Evolutionary conservation across 2,797 vertebrate species (phyloP), one percentile per base, ranked within the genome.

Genomic region (Dallia pectoralis): DNA sequence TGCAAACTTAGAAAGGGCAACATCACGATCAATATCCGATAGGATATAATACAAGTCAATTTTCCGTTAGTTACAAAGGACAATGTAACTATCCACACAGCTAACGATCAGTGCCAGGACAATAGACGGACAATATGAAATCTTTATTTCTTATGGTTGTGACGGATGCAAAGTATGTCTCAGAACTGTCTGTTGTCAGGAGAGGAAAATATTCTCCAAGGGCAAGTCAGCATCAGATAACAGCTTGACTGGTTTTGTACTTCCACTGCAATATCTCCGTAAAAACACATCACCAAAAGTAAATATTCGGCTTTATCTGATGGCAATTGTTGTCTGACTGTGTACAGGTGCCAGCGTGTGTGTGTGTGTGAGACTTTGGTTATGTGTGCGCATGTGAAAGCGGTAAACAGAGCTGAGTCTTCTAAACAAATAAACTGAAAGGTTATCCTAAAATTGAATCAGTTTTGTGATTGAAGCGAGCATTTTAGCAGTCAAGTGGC

Each of bases 281-380:
- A 68, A 67, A 44, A 76, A 67, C 64, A 68, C 62, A 72, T 76
- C 56, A 71, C 62, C 32, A 9, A 71, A 47, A 71, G 49, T 48
- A 40, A 67, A 74, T 68, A 67, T 40, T 56, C 61, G 2, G 3
- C 7, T 59, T 67, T 67, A 27, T 56, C 72, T 11, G 49, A 64
- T 73, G 19, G 29, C 48, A 29, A 32, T 69, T 16, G 14, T 63
- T 8, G 29, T 30, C 61, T 33, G 69, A 48, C 16, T 56, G 67
- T 29, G 29, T 53, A 6, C 25, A 12, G 49, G 48, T 51, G 67
- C 48, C 27, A 16, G 27, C 33, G 67, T 69, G 67, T 33, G 47
- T 27, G 15, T 51, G 47, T 69, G 67, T 33, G 48, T 15, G 48
- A 25, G 48, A 25, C 4, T 69, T 44, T 51, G 67, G 53, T 56